A percentile compares a stretch with the other conserved stretches of the same genome.
Evolutionary conservation across 1,140 invertebrate species (phyloP).

Genomic region (Arctopsyche grandis): DNA sequence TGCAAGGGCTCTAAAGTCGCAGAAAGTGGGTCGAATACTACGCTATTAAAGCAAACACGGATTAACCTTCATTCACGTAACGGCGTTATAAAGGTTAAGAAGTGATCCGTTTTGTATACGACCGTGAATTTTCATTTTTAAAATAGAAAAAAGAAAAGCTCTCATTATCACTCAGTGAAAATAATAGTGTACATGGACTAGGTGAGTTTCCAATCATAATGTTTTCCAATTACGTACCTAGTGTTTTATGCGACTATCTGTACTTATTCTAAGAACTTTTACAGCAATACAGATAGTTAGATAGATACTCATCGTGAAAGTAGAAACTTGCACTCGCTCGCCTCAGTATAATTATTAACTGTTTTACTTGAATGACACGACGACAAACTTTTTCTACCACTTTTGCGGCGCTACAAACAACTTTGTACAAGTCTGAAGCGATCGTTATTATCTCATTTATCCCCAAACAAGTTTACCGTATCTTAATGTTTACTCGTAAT

Average conservation of each 20-base stretch:
- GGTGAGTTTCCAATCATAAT: background rate
- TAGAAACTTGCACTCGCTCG: constrained; percentile 12
- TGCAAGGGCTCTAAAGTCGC: no score
- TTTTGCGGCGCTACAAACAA: constrained; percentile 6
- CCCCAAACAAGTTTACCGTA: no score
- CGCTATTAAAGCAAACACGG: background rate
- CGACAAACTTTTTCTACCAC: constrained; percentile 21
- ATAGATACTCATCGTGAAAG: constrained; percentile 6
- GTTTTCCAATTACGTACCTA: constrained; percentile 1
- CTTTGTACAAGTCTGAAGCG: constrained; percentile 6
- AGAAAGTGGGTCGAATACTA: background rate
- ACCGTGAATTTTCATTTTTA: constrained; percentile 7
- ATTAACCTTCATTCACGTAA: constrained; percentile 18
- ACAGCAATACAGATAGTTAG: background rate
- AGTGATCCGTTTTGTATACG: background rate
- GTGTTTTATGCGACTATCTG: no score
- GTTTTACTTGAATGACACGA: constrained; percentile 9
- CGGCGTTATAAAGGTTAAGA: constrained; percentile 14
- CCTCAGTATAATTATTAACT: constrained; percentile 8
- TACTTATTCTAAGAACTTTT: background rate
- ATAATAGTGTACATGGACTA: background rate
- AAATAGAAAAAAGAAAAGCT: background rate
- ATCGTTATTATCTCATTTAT: constrained; percentile 20
- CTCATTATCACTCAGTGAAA: background rate
- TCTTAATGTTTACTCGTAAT: no score